phyloP scores from a whole-genome alignment of 2,113 vertebrate species.

The Psittacus erithacus region DNA sequence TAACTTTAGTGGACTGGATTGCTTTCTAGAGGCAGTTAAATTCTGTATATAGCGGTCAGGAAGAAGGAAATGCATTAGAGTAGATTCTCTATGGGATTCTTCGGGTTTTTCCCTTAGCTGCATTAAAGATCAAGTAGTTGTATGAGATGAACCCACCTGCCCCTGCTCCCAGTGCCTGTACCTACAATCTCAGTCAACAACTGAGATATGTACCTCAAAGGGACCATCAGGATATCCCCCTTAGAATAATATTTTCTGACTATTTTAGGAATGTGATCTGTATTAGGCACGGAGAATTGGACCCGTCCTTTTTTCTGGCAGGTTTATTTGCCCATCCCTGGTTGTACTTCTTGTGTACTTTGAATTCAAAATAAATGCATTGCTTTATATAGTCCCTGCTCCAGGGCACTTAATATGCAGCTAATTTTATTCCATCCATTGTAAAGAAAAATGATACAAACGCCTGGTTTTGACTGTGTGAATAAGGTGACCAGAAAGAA shows the following conservation, averaged over 20 bases:
- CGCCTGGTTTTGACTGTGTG: background rate
- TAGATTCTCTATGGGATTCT: background rate
- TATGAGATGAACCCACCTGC: background rate
- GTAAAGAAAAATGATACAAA: constrained; percentile 16
- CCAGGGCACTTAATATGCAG: background rate
- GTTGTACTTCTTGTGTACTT: background rate
- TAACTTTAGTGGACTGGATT: background rate
- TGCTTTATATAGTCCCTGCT: background rate
- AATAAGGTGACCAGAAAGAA: background rate
- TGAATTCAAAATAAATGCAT: background rate
- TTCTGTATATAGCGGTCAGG: background rate
- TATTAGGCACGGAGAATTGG: background rate
- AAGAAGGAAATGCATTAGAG: background rate
- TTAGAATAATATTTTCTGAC: background rate
- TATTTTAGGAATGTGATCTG: background rate
- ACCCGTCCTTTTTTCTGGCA: background rate
- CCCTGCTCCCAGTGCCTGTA: background rate
- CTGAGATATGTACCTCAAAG: background rate
- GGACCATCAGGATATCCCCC: background rate
- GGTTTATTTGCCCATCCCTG: background rate
- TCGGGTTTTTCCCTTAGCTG: background rate
- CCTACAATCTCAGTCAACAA: background rate
- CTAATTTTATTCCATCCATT: constrained; percentile 26
- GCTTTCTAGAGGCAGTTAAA: background rate
- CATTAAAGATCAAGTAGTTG: background rate